A percentile compares a stretch with the other conserved stretches of the same genome.
These are phyloP conservation scores for Drosophila planitibia DNA, from an alignment of 2,888 invertebrate genomes.

Conservation along the genomic window DNA sequence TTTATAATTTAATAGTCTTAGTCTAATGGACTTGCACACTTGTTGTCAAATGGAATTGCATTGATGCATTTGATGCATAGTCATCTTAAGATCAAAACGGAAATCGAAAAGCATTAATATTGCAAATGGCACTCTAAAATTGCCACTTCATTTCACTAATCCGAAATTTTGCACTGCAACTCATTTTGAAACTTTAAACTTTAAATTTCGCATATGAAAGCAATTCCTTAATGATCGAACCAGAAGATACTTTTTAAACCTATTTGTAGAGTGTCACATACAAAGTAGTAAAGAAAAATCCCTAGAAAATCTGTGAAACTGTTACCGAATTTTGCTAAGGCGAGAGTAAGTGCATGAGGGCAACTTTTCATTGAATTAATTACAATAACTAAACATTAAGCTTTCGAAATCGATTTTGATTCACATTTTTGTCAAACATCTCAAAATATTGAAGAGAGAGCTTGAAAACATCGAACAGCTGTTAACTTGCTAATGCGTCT, in stretches of 20 bases:
- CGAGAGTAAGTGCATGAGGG: too few species aligned
- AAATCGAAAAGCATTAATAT: constrained; percentile 17
- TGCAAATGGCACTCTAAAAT: not conserved
- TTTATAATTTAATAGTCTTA: constrained; percentile 34
- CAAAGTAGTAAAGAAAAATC: not conserved
- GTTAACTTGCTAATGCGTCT: not conserved
- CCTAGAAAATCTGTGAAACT: too few species aligned
- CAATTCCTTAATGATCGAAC: not conserved
- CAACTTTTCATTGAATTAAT: not conserved
- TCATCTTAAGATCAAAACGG: constrained; percentile 4
- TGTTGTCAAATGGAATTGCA: constrained; percentile 1
- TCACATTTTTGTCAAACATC: not conserved
- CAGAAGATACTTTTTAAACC: not conserved
- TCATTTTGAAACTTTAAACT: not conserved
- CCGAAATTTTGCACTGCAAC: not conserved
- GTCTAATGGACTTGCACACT: constrained; percentile 48
- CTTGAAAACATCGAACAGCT: too few species aligned
- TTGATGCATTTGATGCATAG: constrained; percentile 8
- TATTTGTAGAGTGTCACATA: not conserved
- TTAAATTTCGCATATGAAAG: not conserved
- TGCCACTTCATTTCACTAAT: not conserved
- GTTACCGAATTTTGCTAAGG: not conserved
- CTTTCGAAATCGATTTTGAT: too few species aligned
- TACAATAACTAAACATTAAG: too few species aligned
- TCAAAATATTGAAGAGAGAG: not conserved